phyloP scores from a whole-genome alignment of 2,113 vertebrate species.

The Nerophis ophidion region DNA sequence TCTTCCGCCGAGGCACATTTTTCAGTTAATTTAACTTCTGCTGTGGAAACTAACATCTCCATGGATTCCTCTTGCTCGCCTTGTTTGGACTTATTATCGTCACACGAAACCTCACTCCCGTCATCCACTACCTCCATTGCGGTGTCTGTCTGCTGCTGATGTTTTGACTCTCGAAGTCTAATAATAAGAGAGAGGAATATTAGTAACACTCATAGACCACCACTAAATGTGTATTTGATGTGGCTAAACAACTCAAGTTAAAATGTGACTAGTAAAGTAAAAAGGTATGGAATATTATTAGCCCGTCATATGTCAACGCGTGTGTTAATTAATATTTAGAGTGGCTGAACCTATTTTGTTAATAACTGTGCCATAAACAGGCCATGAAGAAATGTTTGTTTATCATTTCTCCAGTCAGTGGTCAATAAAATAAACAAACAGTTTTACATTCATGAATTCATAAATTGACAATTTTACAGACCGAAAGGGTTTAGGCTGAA shows the following conservation, averaged over 20 bases:
- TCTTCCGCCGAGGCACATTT: background rate
- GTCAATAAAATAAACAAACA: too few relatives aligned
- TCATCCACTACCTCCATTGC: constrained; percentile 47
- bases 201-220: background rate
- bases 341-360: too few relatives aligned
- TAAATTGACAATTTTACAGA: too few relatives aligned
- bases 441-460: too few relatives aligned
- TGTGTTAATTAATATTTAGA: too few relatives aligned
- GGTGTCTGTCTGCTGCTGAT: constrained; percentile 19
- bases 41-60: constrained; percentile 51
- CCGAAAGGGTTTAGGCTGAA: too few relatives aligned
- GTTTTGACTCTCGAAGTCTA: constrained; percentile 29
- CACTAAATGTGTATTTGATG: too few relatives aligned
- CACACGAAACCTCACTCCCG: constrained; percentile 41
- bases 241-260: background rate
- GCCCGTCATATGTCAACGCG: too few relatives aligned
- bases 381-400: background rate
- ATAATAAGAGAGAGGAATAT: constrained; percentile 8
- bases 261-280: background rate
- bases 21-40: constrained; percentile 11
- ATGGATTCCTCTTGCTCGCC: constrained; percentile 53
- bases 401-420: too few relatives aligned
- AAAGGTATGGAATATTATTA: background rate
- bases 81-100: background rate
- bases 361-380: too few relatives aligned